Base-by-base conservation (phyloP, 2,797 vertebrate species). In the Yasuhikotakia modesta region DNA sequence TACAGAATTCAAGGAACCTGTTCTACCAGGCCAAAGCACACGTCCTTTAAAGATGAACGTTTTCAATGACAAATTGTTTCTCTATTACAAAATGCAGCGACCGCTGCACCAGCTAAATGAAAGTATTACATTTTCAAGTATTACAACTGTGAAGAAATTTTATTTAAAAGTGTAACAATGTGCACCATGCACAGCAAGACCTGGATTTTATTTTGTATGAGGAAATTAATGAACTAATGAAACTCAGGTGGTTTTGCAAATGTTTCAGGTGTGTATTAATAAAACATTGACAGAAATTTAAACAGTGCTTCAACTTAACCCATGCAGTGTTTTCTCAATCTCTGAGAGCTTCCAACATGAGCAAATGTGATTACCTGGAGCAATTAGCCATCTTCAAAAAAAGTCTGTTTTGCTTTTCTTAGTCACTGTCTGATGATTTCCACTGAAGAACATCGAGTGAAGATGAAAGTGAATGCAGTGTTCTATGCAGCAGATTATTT, bases 311-410 rank as follows among this genome's bases (percentile, higher is more conserved):
- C 12, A 17, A 6, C 1, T 50, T 50, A 5, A 5, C 4, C 70
- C 48, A 24, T 43, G 32, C 17, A 17, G 48, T 39, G 13, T 55
- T 55, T 17, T 3, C 22, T 35, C 22, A 21, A 14, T 79, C 35
- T 58, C 61, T 35, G 43, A 16, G 53, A 55, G 48, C 17, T 16
- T 4, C 21, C 52, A 50, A n/a, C 45, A 13, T 48, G 22, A 74
- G 57, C 48, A 8, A 61, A 61, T 61, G 30, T 50, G 55, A 70
- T 69, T 50, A 70, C 75, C n/a, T 70, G 27, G 27, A 70, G 60
- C 67, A 78, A 69, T 78, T 61, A 78, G 35, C 39, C 35, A 46
- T 76, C 63, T 58, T 76, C 73, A 67, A 67, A 76, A 50, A 58
- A 7, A 24, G 8, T 4, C 50, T 21, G 22, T 57, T 30, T 53